phyloP scores from a whole-genome alignment of 2,797 vertebrate genomes.

The Gadopsis marmoratus region DNA sequence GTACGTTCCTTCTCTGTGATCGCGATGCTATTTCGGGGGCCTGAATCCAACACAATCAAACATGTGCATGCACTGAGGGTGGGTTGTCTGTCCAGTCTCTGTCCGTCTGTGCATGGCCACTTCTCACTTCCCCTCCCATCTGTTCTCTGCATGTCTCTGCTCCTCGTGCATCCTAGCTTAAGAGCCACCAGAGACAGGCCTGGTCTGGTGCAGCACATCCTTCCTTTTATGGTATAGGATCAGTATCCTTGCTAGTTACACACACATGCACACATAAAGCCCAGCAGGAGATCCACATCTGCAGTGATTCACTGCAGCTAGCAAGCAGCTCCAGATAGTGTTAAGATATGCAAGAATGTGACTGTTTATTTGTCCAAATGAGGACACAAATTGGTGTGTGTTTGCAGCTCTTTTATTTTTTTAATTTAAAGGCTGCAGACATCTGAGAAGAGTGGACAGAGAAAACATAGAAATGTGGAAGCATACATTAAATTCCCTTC shows the following conservation, averaged over 20 bases:
- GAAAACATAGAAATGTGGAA: conserved; percentile 18
- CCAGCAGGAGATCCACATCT: conserved; percentile 63
- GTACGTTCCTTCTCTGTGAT: conserved; percentile 60
- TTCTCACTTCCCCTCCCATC: conserved; percentile 60
- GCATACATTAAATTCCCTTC: conserved; percentile 14
- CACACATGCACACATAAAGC: conserved; percentile 27
- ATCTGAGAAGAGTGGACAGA: conserved; percentile 2
- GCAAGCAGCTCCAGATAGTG: conserved; percentile 19
- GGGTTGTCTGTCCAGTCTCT: conserved; percentile 36
- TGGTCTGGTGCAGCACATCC: conserved; percentile 72
- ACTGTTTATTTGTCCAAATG: conserved; percentile 28
- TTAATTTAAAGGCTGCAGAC: neutral
- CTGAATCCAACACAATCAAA: conserved; percentile 46
- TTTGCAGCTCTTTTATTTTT: conserved; percentile 1
- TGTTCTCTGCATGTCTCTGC: conserved; percentile 56
- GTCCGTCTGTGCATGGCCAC: conserved; percentile 54
- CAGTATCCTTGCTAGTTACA: conserved; percentile 38
- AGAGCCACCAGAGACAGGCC: conserved; percentile 67
- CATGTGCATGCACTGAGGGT: conserved; percentile 36
- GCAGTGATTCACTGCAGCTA: conserved; percentile 62
- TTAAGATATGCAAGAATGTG: conserved; percentile 45
- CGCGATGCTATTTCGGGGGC: conserved; percentile 53
- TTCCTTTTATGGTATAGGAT: conserved; percentile 81
- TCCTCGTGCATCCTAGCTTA: conserved; percentile 59
- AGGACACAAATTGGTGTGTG: conserved; percentile 24